phyloP scores from a whole-genome alignment of 2,797 vertebrate genomes.

The Cirrhinus molitorella region DNA sequence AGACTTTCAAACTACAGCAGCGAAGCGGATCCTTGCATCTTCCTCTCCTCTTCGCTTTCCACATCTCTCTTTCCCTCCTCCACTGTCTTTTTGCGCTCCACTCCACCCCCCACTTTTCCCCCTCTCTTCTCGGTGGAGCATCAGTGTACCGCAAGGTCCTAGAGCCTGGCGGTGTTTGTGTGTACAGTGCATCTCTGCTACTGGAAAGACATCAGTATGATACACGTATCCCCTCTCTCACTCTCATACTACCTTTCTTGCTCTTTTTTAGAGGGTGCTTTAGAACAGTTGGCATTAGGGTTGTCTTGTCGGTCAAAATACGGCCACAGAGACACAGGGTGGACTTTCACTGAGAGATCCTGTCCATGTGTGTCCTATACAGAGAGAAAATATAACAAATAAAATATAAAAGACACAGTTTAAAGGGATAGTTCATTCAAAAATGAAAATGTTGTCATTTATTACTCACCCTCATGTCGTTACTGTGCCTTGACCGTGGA shows the following conservation, averaged over 20 bases:
- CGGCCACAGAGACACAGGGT: background rate
- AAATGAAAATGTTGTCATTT: too few species aligned
- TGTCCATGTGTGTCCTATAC: background rate
- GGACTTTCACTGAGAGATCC: background rate
- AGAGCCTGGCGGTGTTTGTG: slow-evolving; percentile 39
- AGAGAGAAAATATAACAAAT: background rate
- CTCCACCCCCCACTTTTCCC: slow-evolving; percentile 35
- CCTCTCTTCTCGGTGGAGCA: slow-evolving; percentile 11
- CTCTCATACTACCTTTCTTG: background rate
- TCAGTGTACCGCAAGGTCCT: slow-evolving; percentile 58
- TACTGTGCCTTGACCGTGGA: too few species aligned
- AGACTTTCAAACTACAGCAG: slow-evolving; percentile 55
- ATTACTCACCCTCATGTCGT: too few species aligned
- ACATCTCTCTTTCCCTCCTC: slow-evolving; percentile 34
- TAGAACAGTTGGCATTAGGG: slow-evolving; percentile 8
- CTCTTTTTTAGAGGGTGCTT: background rate
- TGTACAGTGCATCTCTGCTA: slow-evolving; percentile 6
- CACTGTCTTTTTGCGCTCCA: slow-evolving; percentile 33
- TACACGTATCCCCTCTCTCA: background rate
- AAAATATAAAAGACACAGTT: slow-evolving; percentile 4
- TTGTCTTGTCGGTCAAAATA: background rate
- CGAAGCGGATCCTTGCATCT: slow-evolving; percentile 43
- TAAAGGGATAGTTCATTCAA: background rate
- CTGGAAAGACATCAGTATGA: slow-evolving; percentile 26
- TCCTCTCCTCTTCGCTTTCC: slow-evolving; percentile 40